Percentiles rank a stretch among this genome's conserved stretches.
phyloP scores from a whole-genome alignment of 2,113 vertebrate species.

The Grammomys surdaster region DNA sequence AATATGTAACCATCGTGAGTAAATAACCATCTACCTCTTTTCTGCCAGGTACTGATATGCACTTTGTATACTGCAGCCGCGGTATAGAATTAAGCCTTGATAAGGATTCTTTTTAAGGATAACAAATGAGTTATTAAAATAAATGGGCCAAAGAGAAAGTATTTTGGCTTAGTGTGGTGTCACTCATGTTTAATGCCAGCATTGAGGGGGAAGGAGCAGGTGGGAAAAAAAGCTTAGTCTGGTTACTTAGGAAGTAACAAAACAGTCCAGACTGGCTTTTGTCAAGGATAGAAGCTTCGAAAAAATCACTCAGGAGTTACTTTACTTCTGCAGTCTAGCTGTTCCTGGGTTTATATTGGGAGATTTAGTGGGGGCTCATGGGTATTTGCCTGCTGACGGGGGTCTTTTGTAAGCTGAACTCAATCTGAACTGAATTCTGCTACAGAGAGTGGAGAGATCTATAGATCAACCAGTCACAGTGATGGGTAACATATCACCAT shows the following conservation, averaged over 20 bases:
- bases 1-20: not conserved
- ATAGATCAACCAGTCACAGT: not conserved
- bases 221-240: not conserved
- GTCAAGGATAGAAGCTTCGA: not conserved
- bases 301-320: not conserved
- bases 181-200: not conserved
- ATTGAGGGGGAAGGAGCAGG: not conserved
- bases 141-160: not conserved
- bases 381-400: not conserved
- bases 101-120: not conserved
- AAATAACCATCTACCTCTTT: not conserved
- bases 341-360: not conserved
- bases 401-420: not conserved
- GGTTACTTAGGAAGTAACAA: not conserved
- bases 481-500: not conserved
- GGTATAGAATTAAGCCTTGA: not conserved
- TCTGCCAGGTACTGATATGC: not conserved
- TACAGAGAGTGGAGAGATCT: not conserved
- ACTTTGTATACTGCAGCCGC: not conserved
- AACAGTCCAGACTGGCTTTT: not conserved
- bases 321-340: not conserved
- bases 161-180: not conserved
- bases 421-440: not conserved
- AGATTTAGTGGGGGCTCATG: accelerated
- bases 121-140: not conserved